Conservation (phyloP, 2,888 invertebrate species). For the Malthinus seriepunctatus region DNA sequence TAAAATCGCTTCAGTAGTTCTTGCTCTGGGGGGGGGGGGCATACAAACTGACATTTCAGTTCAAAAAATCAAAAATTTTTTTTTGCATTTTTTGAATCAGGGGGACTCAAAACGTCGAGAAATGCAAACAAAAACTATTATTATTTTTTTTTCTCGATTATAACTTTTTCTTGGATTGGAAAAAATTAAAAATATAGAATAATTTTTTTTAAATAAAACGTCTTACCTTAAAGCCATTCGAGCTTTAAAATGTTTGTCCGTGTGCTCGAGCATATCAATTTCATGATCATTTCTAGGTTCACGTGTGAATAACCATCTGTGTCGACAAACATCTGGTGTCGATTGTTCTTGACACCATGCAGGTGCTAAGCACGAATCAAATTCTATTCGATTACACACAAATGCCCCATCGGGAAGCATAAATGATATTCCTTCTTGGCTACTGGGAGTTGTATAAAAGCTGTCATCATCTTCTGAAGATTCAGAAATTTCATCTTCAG, state of each 20-base stretch:
- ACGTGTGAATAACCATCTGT: conserved; percentile 23
- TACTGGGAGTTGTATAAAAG: background rate
- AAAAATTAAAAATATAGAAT: no score
- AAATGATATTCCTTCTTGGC: background rate
- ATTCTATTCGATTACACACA: background rate
- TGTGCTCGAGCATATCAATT: conserved; percentile 28
- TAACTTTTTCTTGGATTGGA: no score
- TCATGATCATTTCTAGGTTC: conserved; percentile 30
- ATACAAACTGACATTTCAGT: no score
- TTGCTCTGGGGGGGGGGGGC: no score
- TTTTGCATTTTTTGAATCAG: no score
- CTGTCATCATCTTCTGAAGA: background rate
- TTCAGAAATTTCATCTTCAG: background rate
- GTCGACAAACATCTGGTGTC: background rate
- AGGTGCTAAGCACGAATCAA: conserved; percentile 10
- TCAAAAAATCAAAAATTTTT: no score
- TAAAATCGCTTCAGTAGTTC: no score
- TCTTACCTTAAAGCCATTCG: background rate
- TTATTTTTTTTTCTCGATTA: no score
- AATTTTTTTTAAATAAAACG: no score
- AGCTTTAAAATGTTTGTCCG: conserved; percentile 14
- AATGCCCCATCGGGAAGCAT: background rate
- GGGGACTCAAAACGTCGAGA: no score
- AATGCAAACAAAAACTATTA: no score
- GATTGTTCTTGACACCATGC: conserved; percentile 10